Percentiles rank a stretch among this genome's conserved stretches.
These are phyloP conservation scores for Rambutsinella grinnellia DNA, from an alignment of 2,888 invertebrate species.

Conservation along the genomic window DNA sequence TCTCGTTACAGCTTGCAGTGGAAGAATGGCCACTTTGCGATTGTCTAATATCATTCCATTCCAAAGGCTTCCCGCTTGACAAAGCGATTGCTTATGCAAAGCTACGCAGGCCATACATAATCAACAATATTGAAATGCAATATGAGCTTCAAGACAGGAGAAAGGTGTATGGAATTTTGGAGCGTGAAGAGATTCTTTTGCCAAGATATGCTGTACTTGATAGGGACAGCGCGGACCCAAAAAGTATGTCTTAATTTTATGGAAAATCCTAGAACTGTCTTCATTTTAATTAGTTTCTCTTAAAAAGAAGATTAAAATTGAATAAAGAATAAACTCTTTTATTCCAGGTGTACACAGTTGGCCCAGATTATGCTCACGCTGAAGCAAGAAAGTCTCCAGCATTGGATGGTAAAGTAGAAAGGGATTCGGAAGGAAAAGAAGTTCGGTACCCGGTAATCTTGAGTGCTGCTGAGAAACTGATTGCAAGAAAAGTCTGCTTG, in stretches of 20 bases:
- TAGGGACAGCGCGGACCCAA: slow-evolving; percentile 91
- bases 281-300: neutral
- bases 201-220: slow-evolving; percentile 97
- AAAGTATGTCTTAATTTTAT: slow-evolving; percentile 85
- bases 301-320: slow-evolving; percentile 52
- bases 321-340: neutral
- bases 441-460: slow-evolving; percentile 98
- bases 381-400: slow-evolving; percentile 99
- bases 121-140: slow-evolving; percentile 99
- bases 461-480: slow-evolving; percentile 96
- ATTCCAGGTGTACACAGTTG: slow-evolving; percentile 95
- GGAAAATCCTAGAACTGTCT: neutral
- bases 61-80: slow-evolving; percentile 97
- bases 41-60: slow-evolving; percentile 98
- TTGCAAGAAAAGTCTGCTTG: slow-evolving; percentile 96
- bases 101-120: slow-evolving; percentile 93
- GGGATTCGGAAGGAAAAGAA: slow-evolving; percentile 98
- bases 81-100: slow-evolving; percentile 98
- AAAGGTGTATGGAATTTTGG: slow-evolving; percentile 94
- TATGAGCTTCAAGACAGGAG: slow-evolving; percentile 90
- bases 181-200: slow-evolving; percentile 95
- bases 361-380: slow-evolving; percentile 99
- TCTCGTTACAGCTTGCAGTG: slow-evolving; percentile 81
- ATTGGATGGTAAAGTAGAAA: slow-evolving; percentile 96
- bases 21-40: slow-evolving; percentile 99